These are phyloP conservation scores for Clarias platycephalus DNA, from an alignment of 2,797 vertebrate species.

Conservation along the genomic window DNA sequence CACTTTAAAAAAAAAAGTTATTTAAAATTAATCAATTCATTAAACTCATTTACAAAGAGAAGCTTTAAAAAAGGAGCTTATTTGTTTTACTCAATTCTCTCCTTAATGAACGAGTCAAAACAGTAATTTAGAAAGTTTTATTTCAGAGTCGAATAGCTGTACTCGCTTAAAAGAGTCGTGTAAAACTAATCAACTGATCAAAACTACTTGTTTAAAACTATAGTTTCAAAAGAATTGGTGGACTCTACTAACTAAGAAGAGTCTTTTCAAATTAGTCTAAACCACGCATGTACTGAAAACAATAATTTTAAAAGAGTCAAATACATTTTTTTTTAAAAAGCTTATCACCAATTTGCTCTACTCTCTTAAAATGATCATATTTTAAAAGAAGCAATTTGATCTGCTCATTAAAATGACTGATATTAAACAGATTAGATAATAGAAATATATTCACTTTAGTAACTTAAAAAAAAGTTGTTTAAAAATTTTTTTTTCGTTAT, in stretches of 20 bases:
- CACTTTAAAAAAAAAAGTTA: neutral
- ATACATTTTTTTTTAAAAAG: no score
- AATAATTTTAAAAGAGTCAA: neutral
- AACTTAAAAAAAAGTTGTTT: neutral
- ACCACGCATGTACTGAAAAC: accelerated
- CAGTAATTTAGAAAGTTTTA: neutral
- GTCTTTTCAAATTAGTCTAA: neutral
- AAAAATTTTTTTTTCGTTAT: neutral
- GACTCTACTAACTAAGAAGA: neutral
- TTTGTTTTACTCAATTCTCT: neutral
- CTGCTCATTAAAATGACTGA: neutral
- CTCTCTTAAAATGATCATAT: neutral
- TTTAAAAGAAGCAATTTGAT: neutral
- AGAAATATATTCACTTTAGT: neutral
- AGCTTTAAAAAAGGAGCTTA: neutral
- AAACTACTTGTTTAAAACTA: neutral
- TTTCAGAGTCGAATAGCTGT: neutral
- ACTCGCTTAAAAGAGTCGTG: neutral
- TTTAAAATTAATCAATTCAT: neutral
- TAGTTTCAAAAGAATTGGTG: no score
- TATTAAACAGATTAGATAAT: no score
- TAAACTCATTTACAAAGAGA: neutral
- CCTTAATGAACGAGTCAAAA: neutral
- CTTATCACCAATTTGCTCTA: neutral
- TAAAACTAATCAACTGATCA: neutral